Evolutionary conservation across 2,797 vertebrate genomes (phyloP).

Genomic region (Numenius phaeopus): DNA sequence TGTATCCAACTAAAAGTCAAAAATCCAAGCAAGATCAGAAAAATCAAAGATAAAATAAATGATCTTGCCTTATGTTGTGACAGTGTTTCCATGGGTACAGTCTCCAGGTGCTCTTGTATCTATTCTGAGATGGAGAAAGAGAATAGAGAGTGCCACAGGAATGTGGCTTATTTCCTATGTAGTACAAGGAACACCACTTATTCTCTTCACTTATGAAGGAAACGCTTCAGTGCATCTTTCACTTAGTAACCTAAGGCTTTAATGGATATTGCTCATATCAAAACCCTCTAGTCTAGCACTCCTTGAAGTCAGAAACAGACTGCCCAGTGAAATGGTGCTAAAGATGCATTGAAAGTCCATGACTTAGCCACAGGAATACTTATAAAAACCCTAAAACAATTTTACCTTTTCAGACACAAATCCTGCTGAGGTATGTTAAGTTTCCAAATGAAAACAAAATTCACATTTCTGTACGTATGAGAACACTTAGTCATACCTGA

Average conservation of each 20-base stretch:
- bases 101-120: neutral
- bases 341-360: neutral
- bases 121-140: neutral
- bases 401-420: neutral
- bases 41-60: neutral
- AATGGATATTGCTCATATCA: neutral
- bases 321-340: neutral
- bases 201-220: neutral
- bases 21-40: neutral
- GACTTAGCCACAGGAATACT: neutral
- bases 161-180: neutral
- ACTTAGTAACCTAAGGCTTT: neutral
- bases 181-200: neutral
- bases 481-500: neutral
- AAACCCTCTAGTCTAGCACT: neutral
- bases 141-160: neutral
- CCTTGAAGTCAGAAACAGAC: neutral
- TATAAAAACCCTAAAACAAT: neutral
- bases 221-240: neutral
- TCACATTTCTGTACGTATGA: neutral
- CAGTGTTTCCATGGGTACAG: constrained; percentile 15
- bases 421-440: neutral
- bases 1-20: neutral
- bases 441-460: neutral
- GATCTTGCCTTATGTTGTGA: neutral